A percentile compares a stretch with the other conserved stretches of the same genome.
phyloP scores from a whole-genome alignment of 2,797 vertebrate genomes.

The Melanotaenia trifasciata region DNA sequence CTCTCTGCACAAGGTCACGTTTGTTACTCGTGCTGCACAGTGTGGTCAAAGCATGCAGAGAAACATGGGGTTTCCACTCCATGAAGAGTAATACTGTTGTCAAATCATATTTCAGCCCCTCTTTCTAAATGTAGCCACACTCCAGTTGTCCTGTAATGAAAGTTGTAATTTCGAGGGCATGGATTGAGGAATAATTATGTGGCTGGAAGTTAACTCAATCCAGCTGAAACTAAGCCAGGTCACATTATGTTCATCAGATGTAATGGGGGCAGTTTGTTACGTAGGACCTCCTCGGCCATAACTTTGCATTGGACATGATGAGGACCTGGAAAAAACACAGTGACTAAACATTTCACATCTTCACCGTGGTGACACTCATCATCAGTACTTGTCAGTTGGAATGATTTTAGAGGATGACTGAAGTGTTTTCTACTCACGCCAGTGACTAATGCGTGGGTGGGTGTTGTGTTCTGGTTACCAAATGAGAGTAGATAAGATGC shows the following conservation, averaged over 20 bases:
- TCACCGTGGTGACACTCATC: conserved; percentile 46
- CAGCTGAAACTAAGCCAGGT: not conserved
- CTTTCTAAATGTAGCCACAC: conserved; percentile 41
- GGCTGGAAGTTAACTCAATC: not conserved
- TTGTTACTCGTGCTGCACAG: conserved; percentile 35
- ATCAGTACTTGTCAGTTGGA: conserved; percentile 46
- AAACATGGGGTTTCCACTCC: conserved; percentile 66
- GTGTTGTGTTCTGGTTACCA: conserved; percentile 50
- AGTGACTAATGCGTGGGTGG: conserved; percentile 61
- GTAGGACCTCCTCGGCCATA: conserved; percentile 8
- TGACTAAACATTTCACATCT: conserved; percentile 50
- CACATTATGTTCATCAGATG: conserved; percentile 1
- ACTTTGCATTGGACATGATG: conserved; percentile 32
- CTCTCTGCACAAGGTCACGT: conserved; percentile 48
- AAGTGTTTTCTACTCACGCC: conserved; percentile 59
- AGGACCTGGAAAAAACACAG: conserved; percentile 16
- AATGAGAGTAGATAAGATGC: conserved; percentile 23
- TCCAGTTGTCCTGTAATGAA: conserved; percentile 14
- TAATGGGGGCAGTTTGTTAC: conserved; percentile 38
- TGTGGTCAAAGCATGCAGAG: conserved; percentile 62
- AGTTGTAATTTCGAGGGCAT: conserved; percentile 6
- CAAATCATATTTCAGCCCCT: conserved; percentile 38
- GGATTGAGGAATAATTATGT: conserved; percentile 2
- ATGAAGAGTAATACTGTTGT: conserved; percentile 37
- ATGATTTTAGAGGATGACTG: conserved; percentile 59